Conservation (phyloP, 2,888 invertebrate genomes). For the Stegophylla sp. region DNA sequence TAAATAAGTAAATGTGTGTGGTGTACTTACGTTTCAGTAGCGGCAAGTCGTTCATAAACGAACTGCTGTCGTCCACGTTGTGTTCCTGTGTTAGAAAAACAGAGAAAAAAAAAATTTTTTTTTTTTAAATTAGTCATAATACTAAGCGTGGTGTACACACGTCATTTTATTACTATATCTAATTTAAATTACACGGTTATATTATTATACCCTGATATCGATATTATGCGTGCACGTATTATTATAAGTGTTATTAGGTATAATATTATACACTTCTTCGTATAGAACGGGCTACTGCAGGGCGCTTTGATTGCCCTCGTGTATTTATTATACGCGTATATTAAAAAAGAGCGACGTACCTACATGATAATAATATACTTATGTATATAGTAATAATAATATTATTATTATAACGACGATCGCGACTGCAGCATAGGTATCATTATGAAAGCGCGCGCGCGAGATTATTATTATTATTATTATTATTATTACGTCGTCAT, state of each 20-base stretch:
- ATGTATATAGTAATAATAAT: background rate
- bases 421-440: background rate
- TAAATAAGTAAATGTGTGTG: background rate
- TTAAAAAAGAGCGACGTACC: too few species aligned
- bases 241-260: background rate
- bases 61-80: constrained; percentile 84
- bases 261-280: too few species aligned
- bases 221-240: background rate
- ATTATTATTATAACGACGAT: constrained; percentile 17
- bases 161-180: background rate
- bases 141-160: background rate
- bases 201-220: background rate
- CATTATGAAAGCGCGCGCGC: background rate
- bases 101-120: constrained; percentile 39
- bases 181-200: constrained; percentile 13
- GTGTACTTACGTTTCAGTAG: constrained; percentile 83
- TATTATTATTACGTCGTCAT: constrained; percentile 17
- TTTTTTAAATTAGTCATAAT: constrained; percentile 5
- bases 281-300: constrained; percentile 12
- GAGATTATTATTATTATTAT: constrained; percentile 21
- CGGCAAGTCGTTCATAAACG: constrained; percentile 88
- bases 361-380: too few species aligned
- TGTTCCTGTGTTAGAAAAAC: constrained; percentile 71
- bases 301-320: constrained; percentile 2
- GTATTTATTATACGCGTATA: too few species aligned